Conservation (phyloP, 2,113 vertebrate species). For the Setophaga coronata region DNA sequence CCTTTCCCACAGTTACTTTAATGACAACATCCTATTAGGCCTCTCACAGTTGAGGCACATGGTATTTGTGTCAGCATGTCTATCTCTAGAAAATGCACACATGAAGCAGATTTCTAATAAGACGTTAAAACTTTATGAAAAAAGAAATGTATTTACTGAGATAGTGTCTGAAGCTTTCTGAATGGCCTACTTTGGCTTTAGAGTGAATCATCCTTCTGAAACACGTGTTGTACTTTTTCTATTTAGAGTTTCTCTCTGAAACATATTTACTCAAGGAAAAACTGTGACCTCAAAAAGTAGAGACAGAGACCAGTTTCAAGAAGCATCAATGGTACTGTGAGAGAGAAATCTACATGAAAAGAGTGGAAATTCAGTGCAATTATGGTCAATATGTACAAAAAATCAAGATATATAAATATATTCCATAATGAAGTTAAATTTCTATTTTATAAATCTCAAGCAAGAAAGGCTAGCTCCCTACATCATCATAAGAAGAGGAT, state of each 20-base stretch:
- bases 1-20: background rate
- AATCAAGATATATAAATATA: background rate
- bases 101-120: background rate
- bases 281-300: background rate
- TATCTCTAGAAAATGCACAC: background rate
- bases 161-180: background rate
- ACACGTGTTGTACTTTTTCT: background rate
- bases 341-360: background rate
- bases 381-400: background rate
- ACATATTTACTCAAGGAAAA: background rate
- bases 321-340: background rate
- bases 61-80: rapidly evolving
- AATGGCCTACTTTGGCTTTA: background rate
- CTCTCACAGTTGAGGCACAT: rapidly evolving
- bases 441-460: background rate
- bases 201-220: background rate
- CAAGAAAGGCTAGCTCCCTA: background rate
- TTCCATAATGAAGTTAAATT: background rate
- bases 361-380: background rate
- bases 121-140: background rate
- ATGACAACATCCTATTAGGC: rapidly evolving
- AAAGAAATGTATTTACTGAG: background rate
- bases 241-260: background rate
- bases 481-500: background rate
- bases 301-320: background rate